Evolutionary conservation across 2,113 vertebrate genomes (phyloP).

Genomic region (Prochilodus magdalenae): DNA sequence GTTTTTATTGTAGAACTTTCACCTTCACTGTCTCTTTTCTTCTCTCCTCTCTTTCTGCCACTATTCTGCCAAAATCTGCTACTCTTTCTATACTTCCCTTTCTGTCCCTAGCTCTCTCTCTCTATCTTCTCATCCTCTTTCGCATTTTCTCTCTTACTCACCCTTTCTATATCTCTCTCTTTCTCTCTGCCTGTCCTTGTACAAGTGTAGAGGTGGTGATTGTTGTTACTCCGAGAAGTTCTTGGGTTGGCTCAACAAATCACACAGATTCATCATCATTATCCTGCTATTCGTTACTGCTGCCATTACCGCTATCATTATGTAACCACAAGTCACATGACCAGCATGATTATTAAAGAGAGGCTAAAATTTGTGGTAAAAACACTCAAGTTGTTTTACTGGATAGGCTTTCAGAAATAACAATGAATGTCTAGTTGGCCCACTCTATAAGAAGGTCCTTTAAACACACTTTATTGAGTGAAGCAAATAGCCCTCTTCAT

Average conservation of each 20-base stretch:
- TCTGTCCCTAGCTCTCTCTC: neutral
- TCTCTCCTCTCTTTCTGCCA: neutral
- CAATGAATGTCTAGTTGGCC: conserved; percentile 9
- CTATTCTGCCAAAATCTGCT: too few species aligned
- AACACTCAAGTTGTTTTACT: conserved; percentile 11
- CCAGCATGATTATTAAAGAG: conserved; percentile 5
- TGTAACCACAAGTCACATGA: conserved; percentile 25
- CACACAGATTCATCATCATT: conserved; percentile 28
- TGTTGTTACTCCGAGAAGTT: neutral
- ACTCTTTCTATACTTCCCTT: neutral
- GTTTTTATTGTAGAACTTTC: too few species aligned
- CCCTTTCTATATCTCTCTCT: neutral
- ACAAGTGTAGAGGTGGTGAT: neutral
- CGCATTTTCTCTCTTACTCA: neutral
- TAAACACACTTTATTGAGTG: conserved; percentile 19
- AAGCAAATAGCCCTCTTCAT: conserved; percentile 32
- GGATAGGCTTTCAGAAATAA: conserved; percentile 31
- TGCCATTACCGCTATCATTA: conserved; percentile 5
- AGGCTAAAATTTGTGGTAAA: conserved; percentile 13
- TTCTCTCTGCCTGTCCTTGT: neutral
- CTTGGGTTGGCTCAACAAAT: neutral
- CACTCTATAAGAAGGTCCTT: conserved; percentile 14
- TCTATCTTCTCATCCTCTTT: neutral
- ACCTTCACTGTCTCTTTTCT: neutral
- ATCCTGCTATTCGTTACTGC: neutral